Evolutionary conservation across 1,140 invertebrate genomes (phyloP).

Genomic region (Tetragnatha versicolor): DNA sequence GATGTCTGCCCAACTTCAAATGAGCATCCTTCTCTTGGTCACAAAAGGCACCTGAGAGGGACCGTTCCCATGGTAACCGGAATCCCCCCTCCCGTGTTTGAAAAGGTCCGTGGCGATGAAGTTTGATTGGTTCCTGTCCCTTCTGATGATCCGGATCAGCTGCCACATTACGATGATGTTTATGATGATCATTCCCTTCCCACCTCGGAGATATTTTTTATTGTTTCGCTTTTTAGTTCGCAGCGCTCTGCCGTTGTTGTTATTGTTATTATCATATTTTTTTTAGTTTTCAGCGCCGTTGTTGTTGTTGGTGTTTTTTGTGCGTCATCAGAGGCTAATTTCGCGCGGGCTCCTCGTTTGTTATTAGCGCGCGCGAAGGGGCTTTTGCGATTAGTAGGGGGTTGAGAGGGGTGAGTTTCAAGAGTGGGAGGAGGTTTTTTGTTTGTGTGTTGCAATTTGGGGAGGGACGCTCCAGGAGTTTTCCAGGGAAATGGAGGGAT

Average conservation of each 20-base stretch:
- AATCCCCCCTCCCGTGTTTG: slow-evolving; percentile 31
- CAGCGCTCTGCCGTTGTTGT: not conserved
- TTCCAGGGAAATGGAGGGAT: too few relatives aligned
- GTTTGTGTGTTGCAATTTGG: too few relatives aligned
- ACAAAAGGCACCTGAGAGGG: slow-evolving; percentile 55
- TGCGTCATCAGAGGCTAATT: slow-evolving; percentile 53
- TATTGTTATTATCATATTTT: slow-evolving; percentile 5
- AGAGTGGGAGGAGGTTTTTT: too few relatives aligned
- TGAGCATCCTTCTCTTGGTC: slow-evolving; percentile 43
- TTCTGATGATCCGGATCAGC: slow-evolving; percentile 53
- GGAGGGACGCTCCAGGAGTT: too few relatives aligned
- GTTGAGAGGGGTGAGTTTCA: too few relatives aligned
- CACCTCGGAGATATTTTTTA: not conserved
- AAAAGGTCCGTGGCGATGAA: slow-evolving; percentile 51
- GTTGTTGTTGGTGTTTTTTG: too few relatives aligned
- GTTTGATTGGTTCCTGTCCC: slow-evolving; percentile 55
- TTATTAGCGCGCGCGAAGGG: slow-evolving; percentile 35
- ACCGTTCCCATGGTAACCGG: slow-evolving; percentile 47
- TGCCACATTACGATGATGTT: slow-evolving; percentile 55
- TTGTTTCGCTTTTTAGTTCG: not conserved
- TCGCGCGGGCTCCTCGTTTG: slow-evolving; percentile 26
- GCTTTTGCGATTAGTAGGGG: too few relatives aligned
- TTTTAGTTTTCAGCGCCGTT: too few relatives aligned
- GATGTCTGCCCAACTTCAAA: slow-evolving; percentile 44
- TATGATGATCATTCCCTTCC: slow-evolving; percentile 49